Base-by-base conservation (phyloP, 1,140 invertebrate genomes). In the Pachypsylla venusta region DNA sequence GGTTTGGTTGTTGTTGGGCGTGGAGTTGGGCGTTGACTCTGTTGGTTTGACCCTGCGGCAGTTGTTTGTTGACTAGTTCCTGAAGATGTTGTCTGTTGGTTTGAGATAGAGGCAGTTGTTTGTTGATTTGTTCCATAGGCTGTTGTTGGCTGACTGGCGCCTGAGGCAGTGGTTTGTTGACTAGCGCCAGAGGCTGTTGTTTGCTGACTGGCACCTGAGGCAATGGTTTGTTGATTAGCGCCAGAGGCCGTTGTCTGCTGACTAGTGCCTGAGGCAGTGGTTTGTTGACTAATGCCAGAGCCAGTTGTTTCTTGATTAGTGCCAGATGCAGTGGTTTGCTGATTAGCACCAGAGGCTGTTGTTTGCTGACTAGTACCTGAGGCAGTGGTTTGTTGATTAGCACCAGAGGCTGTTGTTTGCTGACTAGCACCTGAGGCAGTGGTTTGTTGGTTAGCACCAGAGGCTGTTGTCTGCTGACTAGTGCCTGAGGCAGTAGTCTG, bases 21-120 rank as follows among this genome's bases (percentile, higher is more conserved):
- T 59, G 54, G 22, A 30, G 25, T 25, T 22, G 42, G 14, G 14
- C 24, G 22, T 53, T 61, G 55, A 53, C 28, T 56, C 7, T 57
- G 27, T 19, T 10, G 25, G n/a, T 10, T 54, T 12, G 26, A 26
- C 48, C 48, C 56, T 1, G 63, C 57, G 19, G 53, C 25, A 54
- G 64, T 53, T 25, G 60, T 60, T 65, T 60, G 63, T 60, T 62
- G 60, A 56, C 19, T 61, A 54, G 55, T 57, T 22, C 57, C 58
- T 27, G 60, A 59, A 57, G 55, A 22, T 30, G 28, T 19, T 28
- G 24, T 26, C 14, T 60, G 48, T 54, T 54, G 54, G 28, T 59
- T 65, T 20, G 53, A 60, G 39, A 56, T 61, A 25, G 56, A 24
- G n/a, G 59, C 27, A 27, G 61, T 54, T 28, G 64, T 62, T 24